phyloP scores from a whole-genome alignment of 1,140 invertebrate genomes.

The Tetramorium simillimum region DNA sequence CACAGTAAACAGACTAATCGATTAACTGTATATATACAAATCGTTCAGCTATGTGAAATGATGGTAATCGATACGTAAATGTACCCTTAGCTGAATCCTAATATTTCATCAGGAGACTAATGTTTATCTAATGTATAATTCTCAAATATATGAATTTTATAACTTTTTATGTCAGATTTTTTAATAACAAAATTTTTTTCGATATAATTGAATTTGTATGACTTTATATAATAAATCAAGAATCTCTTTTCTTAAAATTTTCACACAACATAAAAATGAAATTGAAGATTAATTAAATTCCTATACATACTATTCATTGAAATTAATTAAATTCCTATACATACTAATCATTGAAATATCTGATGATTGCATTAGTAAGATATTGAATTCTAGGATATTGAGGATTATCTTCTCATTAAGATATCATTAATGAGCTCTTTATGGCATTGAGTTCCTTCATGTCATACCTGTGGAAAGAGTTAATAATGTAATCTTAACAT shows the following conservation, averaged over 20 bases:
- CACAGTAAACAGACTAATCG: conserved; percentile 73
- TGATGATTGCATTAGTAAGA: too few relatives aligned
- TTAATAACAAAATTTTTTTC: background rate
- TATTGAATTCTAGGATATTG: too few relatives aligned
- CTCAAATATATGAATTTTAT: background rate
- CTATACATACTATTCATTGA: too few relatives aligned
- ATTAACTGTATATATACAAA: conserved; percentile 74
- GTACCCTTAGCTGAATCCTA: conserved; percentile 3
- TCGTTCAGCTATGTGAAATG: conserved; percentile 62
- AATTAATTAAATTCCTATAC: too few relatives aligned
- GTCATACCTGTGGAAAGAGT: too few relatives aligned
- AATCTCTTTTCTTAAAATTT: background rate
- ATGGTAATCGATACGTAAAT: conserved; percentile 66
- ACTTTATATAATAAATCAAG: background rate
- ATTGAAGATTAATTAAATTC: too few relatives aligned
- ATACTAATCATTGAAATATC: too few relatives aligned
- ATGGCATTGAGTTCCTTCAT: too few relatives aligned
- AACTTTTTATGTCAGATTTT: background rate
- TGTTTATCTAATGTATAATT: background rate
- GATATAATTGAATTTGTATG: background rate
- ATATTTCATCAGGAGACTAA: background rate
- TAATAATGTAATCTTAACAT: too few relatives aligned
- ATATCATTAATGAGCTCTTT: too few relatives aligned
- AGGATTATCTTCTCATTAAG: too few relatives aligned
- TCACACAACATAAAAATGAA: background rate